Base-by-base conservation (phyloP, 2,888 invertebrate genomes). In the Aromia moschata region DNA sequence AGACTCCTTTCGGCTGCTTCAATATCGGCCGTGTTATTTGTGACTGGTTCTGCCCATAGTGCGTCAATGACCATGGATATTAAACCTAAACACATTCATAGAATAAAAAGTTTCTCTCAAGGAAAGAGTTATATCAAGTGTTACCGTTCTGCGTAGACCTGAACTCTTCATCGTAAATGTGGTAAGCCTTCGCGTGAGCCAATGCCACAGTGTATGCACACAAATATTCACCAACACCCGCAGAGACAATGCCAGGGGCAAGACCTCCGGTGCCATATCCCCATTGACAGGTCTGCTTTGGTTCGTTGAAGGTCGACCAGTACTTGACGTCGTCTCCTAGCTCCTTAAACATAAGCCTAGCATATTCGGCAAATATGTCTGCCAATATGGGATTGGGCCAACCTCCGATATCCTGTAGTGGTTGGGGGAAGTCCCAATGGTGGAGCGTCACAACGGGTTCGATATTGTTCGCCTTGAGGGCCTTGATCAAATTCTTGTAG, bases 291-390 rank as follows among this genome's bases (percentile, higher is more conserved):
- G 56, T 52, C 17, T 56, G 56, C 36, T 70, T 85, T 84, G 71
- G 90, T 44, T 65, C 89, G 72, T 91, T 91, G 64, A 90, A 82
- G 0, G 91, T 90, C 40, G 88, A 85, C 89, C 90, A 91, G 58
- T 74, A 72, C 64, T 87, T 85, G 45, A 87, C 84, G 65, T 82
- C 82, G 33, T 86, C 86, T 25, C 25, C 25, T 9, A 25, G 25
- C 9, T 25, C 25, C 25, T 9, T 25, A 9, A 83, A 86, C 74
- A 84, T 83, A 1, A 86, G 44, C 53, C 83, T 81, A 2, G 86
- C 79, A 68, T 86, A 87, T 67, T 86, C 85, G 14, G 78, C 81
- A 80, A 84, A 89, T 75, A 85, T 85, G 17, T 86, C 84, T 0
- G 82, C 83, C 49, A 87, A 81, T 7, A 83, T 65, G 0, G 86